Conservation (phyloP, 2,888 invertebrate genomes). For the Cantharis rufa region DNA sequence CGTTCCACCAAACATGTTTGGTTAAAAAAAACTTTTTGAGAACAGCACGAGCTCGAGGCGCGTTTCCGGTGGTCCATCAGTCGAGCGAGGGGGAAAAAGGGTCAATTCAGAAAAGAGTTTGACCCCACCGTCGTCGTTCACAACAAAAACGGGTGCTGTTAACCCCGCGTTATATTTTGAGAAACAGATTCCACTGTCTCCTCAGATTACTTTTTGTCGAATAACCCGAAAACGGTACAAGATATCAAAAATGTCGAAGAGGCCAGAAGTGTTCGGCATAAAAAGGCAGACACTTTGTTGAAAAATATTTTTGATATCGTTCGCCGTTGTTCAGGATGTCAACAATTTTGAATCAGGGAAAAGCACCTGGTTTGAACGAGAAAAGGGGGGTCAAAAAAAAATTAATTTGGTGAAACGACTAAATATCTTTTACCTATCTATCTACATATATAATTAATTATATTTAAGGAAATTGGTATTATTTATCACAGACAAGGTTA, state of each 20-base stretch:
- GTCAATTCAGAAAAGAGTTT: background rate
- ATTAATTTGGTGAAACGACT: background rate
- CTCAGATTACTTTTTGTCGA: too few relatives aligned
- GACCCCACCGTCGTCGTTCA: background rate
- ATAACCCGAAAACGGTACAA: too few relatives aligned
- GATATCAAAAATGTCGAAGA: too few relatives aligned
- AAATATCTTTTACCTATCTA: conserved; percentile 30
- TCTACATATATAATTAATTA: conserved; percentile 21
- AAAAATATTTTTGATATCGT: too few relatives aligned
- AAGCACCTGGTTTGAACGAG: background rate
- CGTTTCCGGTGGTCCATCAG: background rate
- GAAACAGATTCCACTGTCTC: too few relatives aligned
- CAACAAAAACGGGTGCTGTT: background rate
- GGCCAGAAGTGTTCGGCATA: too few relatives aligned
- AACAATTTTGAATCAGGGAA: background rate
- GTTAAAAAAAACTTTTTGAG: background rate
- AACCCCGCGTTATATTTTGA: too few relatives aligned
- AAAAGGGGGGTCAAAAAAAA: background rate
- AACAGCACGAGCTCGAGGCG: background rate
- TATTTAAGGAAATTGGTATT: conserved; percentile 54
- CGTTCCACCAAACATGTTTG: background rate
- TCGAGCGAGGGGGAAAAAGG: background rate
- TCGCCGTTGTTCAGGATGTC: too few relatives aligned
- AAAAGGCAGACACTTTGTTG: too few relatives aligned
- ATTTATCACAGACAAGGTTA: conserved; percentile 57